Evolutionary conservation across 2,797 vertebrate genomes (phyloP), one percentile per base, ranked within the genome.

Genomic region (Gymnothorax javanicus): DNA sequence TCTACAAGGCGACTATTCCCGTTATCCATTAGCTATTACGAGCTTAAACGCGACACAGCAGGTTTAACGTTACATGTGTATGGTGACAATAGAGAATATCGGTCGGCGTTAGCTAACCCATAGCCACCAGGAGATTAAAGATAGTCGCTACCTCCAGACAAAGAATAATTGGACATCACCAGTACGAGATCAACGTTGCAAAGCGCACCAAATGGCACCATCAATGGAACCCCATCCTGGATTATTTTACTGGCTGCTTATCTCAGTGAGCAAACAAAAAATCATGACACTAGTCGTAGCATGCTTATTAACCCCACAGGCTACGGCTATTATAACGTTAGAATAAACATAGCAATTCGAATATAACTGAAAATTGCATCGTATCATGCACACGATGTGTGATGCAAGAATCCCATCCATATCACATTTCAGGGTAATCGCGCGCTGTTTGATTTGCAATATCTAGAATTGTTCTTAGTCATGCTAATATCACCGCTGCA

Each of bases 161-260:
- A 90, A 92, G 91, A 90, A 89, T 89, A 88, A 88, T 64, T 88
- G 89, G 85, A 90, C 89, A 86, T 84, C 83, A 82, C 79, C 84
- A 27, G 33, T 71, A 81, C 54, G 60, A 50, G 62, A 25, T 43
- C 33, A 43, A 43, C 83, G 85, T 59, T 87, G 88, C 84, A 43
- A 89, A 64, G 87, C 86, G 88, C 86, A 89, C 86, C 84, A 87
- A 89, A 64, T 86, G 85, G 88, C 86, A 89, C 86, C 84, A 87
- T 89, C 87, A 88, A 88, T 82, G 84, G 87, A 69, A 60, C 77
- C 20, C 77, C 57, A 43, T 60, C 25, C 58, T 27, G 25, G 54
- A 57, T n/a, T 52, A n/a, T 20, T 43, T 52, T 69, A 69, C 64
- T n/a, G 64, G 33, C 33, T 43, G 33, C 33, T 77, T 50, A 77